Evolutionary conservation across 2,888 invertebrate species (phyloP).

Genomic region (Lithophane leautieri): DNA sequence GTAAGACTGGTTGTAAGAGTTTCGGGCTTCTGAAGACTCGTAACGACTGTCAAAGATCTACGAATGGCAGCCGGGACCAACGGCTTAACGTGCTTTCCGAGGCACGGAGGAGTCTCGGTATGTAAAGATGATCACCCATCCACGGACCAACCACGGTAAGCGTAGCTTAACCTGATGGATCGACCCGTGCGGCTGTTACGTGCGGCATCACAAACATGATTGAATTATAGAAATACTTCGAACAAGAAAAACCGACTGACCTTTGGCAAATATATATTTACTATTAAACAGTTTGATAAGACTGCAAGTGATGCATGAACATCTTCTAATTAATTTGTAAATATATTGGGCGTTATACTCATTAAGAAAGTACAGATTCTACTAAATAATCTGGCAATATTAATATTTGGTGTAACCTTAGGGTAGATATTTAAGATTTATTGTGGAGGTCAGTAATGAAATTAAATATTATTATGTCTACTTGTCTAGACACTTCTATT

Average conservation of each 20-base stretch:
- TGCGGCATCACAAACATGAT: background rate
- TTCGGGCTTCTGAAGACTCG: too few relatives aligned
- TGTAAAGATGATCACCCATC: too few relatives aligned
- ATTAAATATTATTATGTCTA: conserved; percentile 19
- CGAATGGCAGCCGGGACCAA: too few relatives aligned
- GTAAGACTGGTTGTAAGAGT: too few relatives aligned
- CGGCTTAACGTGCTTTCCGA: too few relatives aligned
- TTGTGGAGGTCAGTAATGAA: conserved; percentile 17
- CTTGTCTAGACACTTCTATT: background rate
- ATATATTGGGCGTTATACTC: conserved; percentile 32
- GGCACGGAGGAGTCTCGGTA: too few relatives aligned
- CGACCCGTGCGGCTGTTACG: too few relatives aligned
- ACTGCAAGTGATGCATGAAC: conserved; percentile 17
- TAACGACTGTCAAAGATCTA: too few relatives aligned
- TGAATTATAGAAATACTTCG: conserved; percentile 5
- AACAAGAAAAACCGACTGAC: conserved; percentile 15
- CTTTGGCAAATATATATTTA: conserved; percentile 30
- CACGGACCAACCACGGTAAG: too few relatives aligned
- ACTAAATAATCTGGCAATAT: conserved; percentile 32
- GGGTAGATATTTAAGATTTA: conserved; percentile 9
- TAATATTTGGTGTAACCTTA: conserved; percentile 43
- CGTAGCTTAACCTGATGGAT: too few relatives aligned
- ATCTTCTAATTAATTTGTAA: conserved; percentile 46
- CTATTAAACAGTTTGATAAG: conserved; percentile 28
- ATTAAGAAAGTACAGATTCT: conserved; percentile 40